Evolutionary conservation across 1,140 invertebrate species (phyloP).

Genomic region (Drosophila mauritiana): DNA sequence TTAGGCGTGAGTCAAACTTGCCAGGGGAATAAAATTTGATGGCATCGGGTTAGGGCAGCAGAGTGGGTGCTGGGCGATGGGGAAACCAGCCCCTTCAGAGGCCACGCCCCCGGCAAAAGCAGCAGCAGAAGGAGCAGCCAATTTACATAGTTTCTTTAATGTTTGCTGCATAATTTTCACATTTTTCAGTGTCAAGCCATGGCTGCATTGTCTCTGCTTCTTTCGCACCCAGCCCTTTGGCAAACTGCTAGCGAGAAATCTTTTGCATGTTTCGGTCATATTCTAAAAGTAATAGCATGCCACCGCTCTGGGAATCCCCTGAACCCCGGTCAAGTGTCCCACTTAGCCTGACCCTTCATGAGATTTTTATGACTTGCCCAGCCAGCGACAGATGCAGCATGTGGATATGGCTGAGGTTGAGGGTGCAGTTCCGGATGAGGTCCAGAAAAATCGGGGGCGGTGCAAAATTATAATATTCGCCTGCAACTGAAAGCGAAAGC

Average conservation of each 20-base stretch:
- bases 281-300: constrained; percentile 79
- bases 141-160: constrained; percentile 83
- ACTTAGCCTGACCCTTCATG: constrained; percentile 69
- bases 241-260: constrained; percentile 71
- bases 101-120: constrained; percentile 17
- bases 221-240: constrained; percentile 25
- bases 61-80: too few species aligned
- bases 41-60: background rate
- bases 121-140: constrained; percentile 47
- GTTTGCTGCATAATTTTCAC: constrained; percentile 84
- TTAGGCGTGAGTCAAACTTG: constrained; percentile 67
- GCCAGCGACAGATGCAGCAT: constrained; percentile 41
- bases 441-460: background rate
- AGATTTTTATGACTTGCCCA: constrained; percentile 69
- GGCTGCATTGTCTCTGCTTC: constrained; percentile 57
- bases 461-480: constrained; percentile 74
- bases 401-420: background rate
- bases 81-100: constrained; percentile 1
- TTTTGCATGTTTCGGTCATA: constrained; percentile 84
- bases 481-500: constrained; percentile 73
- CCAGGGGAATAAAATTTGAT: constrained; percentile 61
- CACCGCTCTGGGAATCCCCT: constrained; percentile 41
- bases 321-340: constrained; percentile 67
- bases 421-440: background rate
- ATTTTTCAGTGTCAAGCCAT: constrained; percentile 83